A percentile compares a stretch with the other conserved stretches of the same genome.
Evolutionary conservation across 2,113 vertebrate genomes (phyloP).

Genomic region (Psephotus haematonotus): DNA sequence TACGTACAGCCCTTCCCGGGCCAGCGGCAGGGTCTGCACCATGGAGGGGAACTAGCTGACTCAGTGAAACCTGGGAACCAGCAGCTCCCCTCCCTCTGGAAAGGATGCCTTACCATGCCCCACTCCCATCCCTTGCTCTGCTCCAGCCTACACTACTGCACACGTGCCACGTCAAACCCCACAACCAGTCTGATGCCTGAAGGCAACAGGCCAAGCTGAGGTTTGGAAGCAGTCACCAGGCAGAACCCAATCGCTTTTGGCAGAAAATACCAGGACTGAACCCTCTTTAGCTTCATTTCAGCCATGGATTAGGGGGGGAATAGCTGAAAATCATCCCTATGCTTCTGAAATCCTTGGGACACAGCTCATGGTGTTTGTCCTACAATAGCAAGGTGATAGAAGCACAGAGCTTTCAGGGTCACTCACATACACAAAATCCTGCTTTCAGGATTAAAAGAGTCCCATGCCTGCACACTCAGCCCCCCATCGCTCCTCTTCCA

Average conservation of each 20-base stretch:
- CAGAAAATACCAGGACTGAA: not conserved
- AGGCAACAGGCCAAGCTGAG: not conserved
- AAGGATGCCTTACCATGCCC: not conserved
- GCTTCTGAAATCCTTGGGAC: not conserved
- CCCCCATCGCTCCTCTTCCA: not conserved
- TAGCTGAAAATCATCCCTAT: not conserved
- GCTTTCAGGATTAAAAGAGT: not conserved
- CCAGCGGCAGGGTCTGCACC: not conserved
- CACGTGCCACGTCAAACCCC: not conserved
- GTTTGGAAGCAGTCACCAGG: not conserved
- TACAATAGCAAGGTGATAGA: not conserved
- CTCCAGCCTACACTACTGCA: not conserved
- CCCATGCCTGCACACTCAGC: fast-evolving
- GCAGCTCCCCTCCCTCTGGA: not conserved
- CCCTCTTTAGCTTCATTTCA: not conserved
- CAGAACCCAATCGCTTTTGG: not conserved
- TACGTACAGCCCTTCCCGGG: not conserved
- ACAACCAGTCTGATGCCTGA: not conserved
- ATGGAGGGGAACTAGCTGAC: conserved; percentile 12
- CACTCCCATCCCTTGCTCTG: not conserved
- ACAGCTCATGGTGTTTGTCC: not conserved
- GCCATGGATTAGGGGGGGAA: not conserved
- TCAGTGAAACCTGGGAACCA: not conserved
- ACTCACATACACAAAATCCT: not conserved
- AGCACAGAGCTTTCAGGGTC: not conserved